Conservation (phyloP, 2,113 vertebrate genomes). For the Thamnaconus septentrionalis region DNA sequence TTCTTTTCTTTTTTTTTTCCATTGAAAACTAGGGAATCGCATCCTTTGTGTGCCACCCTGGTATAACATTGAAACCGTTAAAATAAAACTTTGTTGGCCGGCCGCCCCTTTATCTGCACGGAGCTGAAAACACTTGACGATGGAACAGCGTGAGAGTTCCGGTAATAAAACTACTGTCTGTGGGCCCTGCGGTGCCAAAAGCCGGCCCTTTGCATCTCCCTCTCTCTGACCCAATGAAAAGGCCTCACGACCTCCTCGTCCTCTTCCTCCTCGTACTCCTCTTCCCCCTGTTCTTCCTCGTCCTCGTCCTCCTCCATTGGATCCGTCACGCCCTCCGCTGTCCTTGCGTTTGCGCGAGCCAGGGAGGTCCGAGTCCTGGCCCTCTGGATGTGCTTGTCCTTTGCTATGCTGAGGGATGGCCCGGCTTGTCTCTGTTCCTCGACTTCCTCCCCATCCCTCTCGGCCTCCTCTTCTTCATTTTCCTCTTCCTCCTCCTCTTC, state of each 20-base stretch:
- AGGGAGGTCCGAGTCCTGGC: slow-evolving; percentile 56
- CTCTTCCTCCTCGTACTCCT: slow-evolving; percentile 70
- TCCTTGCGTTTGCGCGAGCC: slow-evolving; percentile 51
- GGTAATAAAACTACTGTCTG: slow-evolving; percentile 43
- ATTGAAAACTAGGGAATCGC: slow-evolving; percentile 4
- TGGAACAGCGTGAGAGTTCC: too few species aligned
- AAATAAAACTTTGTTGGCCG: slow-evolving; percentile 43
- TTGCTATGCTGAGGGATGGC: slow-evolving; percentile 59
- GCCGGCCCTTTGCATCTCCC: slow-evolving; percentile 64
- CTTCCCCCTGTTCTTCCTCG: slow-evolving; percentile 27
- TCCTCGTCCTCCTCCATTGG: slow-evolving; percentile 32
- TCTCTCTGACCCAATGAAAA: slow-evolving; percentile 47
- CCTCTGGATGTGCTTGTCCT: slow-evolving; percentile 58
- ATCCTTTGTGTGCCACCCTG: slow-evolving; percentile 11
- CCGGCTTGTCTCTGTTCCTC: slow-evolving; percentile 43
- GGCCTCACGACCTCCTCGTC: slow-evolving; percentile 70
- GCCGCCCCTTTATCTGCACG: slow-evolving; percentile 26
- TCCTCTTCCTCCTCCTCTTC: slow-evolving; percentile 57
- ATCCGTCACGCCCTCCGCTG: slow-evolving; percentile 65
- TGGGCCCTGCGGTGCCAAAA: slow-evolving; percentile 54
- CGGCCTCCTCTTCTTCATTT: slow-evolving; percentile 31
- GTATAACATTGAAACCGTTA: slow-evolving; percentile 18
- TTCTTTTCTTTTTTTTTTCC: slow-evolving; percentile 10
- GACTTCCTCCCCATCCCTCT: slow-evolving; percentile 27
- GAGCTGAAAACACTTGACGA: slow-evolving; percentile 8